Evolutionary conservation across 2,797 vertebrate genomes (phyloP), one percentile per base, ranked within the genome.

Genomic region (Mycteria americana): DNA sequence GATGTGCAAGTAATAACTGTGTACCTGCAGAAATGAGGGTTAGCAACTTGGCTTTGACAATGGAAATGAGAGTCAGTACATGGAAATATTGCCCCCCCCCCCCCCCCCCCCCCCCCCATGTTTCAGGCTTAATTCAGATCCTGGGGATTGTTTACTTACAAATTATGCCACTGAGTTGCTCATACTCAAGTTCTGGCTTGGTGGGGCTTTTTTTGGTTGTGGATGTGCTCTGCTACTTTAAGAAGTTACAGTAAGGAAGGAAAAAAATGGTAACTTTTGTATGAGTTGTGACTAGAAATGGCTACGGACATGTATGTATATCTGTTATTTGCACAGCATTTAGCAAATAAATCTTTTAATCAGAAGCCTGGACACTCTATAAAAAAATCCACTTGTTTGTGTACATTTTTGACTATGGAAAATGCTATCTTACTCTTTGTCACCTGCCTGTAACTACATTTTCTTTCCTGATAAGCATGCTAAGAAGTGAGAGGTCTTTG

Each of bases 401-500:
- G 16, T 86, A 33, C 10, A 0, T 65, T 73, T 88, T 85, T 31
- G 27, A 33, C 28, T 73, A 1, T 56, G 74, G 23, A 69, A 84
- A 88, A 51, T 43, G 27, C 23, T 62, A 0, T 77, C 21, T 87
- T 87, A 22, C 53, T 31, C 59, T 84, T 95, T 75, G 80, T 90
- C 65, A 63, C 62, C 88, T 96, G 82, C 56, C n/a, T 90, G 50
- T 65, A 85, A 62, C 35, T 89, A 43, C 35, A 7, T 62, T 93
- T 92, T 78, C 72, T 81, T 86, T 67, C 70, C 67, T 69, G 70
- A 43, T 88, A 73, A 94, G 35, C 35, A 6, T 50, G 12, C 63
- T 73, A 64, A 56, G 76, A 94, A 86, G 67, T 37, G 84, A 92
- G 85, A 88, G 72, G 85, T 67, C 69, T 94, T 89, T 91, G 94